Percentiles rank a stretch among this genome's conserved stretches.
Conservation (phyloP, 2,888 invertebrate genomes). For the Bombylius major region DNA sequence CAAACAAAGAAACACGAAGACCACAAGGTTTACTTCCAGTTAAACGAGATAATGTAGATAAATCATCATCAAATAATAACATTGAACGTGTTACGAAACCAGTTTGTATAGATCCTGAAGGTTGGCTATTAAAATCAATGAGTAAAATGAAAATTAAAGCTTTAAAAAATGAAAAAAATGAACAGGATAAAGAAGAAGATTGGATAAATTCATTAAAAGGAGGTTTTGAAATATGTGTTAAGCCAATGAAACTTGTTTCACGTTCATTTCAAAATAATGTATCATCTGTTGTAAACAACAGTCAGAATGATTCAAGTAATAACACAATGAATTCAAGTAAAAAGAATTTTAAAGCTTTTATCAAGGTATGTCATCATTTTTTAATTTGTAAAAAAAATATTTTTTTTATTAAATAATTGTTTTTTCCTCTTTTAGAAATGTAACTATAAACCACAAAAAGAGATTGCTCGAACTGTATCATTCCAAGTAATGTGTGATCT, state of each 20-base stretch:
- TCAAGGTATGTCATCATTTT: slow-evolving; percentile 23
- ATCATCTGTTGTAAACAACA: neutral
- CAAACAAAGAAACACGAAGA: neutral
- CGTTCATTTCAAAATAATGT: slow-evolving; percentile 11
- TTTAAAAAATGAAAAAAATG: slow-evolving; percentile 9
- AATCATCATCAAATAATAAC: neutral
- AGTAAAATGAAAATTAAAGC: slow-evolving; percentile 19
- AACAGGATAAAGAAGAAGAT: slow-evolving; percentile 11
- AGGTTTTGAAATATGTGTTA: slow-evolving; percentile 25
- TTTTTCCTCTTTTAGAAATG: slow-evolving; percentile 18
- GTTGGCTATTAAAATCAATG: slow-evolving; percentile 28
- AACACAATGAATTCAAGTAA: slow-evolving; percentile 9
- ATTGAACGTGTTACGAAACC: neutral
- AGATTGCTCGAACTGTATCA: slow-evolving; percentile 17
- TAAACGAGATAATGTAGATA: slow-evolving; percentile 16
- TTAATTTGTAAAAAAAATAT: neutral
- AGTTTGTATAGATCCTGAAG: slow-evolving; percentile 10
- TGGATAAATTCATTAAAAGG: slow-evolving; percentile 25
- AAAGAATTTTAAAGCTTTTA: slow-evolving; percentile 31
- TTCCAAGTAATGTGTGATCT: no score
- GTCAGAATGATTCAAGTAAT: neutral
- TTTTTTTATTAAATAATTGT: neutral
- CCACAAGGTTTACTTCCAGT: neutral
- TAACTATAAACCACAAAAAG: slow-evolving; percentile 21
- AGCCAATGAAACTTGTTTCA: slow-evolving; percentile 16